Evolutionary conservation across 1,140 invertebrate genomes (phyloP).

Genomic region (Diorhabda carinulata): DNA sequence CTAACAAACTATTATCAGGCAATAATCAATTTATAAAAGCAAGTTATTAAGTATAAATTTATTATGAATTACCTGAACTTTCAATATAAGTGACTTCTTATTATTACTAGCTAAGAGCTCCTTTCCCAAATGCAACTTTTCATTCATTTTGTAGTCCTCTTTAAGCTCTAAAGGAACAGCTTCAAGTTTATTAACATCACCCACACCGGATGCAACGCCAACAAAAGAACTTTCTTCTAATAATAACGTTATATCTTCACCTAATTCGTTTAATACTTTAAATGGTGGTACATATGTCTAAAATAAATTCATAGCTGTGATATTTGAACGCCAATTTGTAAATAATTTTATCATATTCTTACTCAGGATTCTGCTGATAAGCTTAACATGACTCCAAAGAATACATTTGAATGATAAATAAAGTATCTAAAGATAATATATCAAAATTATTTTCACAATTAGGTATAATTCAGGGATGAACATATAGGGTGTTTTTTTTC

Average conservation of each 20-base stretch:
- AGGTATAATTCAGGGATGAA: no score
- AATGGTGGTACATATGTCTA: not conserved
- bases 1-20: no score
- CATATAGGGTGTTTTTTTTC: no score
- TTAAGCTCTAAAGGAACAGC: conserved; percentile 56
- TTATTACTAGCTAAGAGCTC: conserved; percentile 21
- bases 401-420: no score
- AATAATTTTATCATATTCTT: no score
- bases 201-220: conserved; percentile 28
- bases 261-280: conserved; percentile 30
- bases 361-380: no score
- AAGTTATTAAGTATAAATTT: not conserved
- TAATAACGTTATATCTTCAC: conserved; percentile 32
- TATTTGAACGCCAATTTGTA: no score
- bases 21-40: not conserved
- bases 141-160: not conserved
- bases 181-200: conserved; percentile 28
- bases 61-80: not conserved
- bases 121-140: conserved; percentile 19
- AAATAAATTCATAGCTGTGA: no score
- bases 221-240: conserved; percentile 37
- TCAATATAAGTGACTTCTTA: not conserved
- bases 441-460: no score
- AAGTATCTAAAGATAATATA: no score
- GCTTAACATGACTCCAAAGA: no score